Evolutionary conservation across 2,113 vertebrate genomes (phyloP), one percentile per base, ranked within the genome.

Genomic region (Anser cygnoides): DNA sequence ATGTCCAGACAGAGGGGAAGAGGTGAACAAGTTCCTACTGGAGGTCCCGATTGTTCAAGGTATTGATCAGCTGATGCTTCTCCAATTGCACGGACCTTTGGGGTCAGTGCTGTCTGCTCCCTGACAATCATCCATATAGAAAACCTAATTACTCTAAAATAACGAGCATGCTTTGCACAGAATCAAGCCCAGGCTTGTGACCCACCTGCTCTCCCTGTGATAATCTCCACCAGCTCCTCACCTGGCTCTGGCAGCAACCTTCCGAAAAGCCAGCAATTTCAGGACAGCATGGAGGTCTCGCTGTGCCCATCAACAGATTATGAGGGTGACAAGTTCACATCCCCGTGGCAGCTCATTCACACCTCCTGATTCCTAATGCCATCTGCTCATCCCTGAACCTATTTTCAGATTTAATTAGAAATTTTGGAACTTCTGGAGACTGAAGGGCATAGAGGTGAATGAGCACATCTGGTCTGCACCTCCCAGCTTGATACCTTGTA

Each of bases 341-440:
- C 39, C 65, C 57, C 3, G 0, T 10, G 9, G 78, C 54, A 68
- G 66, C 70, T 55, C 52, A 29, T 62, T 74, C 89, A 72, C 78
- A 91, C 44, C 29, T 89, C 55, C 44, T 1, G 6, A 39, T 55
- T 85, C 74, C 41, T 54, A 49, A 49, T 28, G 63, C 75, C 88
- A 84, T 74, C 89, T 93, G 77, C 88, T 95, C 44, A 44, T 85
- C 54, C 72, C 61, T 12, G 23, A 80, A 75, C 52, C 46, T 52
- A 46, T 76, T 91, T 72, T 57, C 43, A 67, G 70, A 58, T 92
- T 80, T 92, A 91, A 92, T 87, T 52, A 87, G 71, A 80, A 63
- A 88, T 80, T 66, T 66, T 61, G 80, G 78, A 84, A 79, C 62
- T 92, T 85, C 63, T 86, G 71, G 80, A 94, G 29, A 71, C 68